These are phyloP conservation scores for Sinelater perroti DNA, from an alignment of 2,888 invertebrate species.

Conservation along the genomic window DNA sequence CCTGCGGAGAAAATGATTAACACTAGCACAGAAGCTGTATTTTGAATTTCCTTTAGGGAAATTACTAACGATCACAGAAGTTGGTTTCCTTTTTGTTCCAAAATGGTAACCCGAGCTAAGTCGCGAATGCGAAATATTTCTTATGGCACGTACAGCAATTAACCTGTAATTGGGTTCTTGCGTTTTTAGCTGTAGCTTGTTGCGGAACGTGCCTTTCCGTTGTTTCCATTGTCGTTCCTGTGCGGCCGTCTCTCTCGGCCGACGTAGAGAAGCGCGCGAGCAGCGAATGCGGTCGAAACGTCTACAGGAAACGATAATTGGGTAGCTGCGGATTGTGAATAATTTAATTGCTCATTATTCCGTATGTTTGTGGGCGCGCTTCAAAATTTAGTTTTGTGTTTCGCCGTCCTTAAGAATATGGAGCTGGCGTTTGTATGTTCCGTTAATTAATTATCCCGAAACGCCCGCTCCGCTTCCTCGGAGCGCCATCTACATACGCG, in stretches of 20 bases:
- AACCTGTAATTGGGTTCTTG: slow-evolving; percentile 48
- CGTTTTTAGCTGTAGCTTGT: slow-evolving; percentile 17
- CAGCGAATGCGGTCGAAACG: slow-evolving; percentile 33
- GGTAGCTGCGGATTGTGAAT: slow-evolving; percentile 56
- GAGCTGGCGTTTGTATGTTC: slow-evolving; percentile 10
- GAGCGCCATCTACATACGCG: too few relatives aligned
- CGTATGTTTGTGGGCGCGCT: slow-evolving; percentile 45
- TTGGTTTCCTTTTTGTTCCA: slow-evolving; percentile 45
- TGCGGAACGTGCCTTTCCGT: slow-evolving; percentile 21
- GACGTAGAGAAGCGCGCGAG: slow-evolving; percentile 24
- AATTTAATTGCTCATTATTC: slow-evolving; percentile 60
- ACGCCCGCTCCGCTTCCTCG: background rate
- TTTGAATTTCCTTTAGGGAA: slow-evolving; percentile 6
- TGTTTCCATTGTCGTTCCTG: background rate
- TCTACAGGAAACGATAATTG: slow-evolving; percentile 53
- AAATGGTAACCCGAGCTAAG: slow-evolving; percentile 40
- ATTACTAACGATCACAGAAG: slow-evolving; percentile 18
- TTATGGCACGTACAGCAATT: slow-evolving; percentile 47
- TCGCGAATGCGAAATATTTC: slow-evolving; percentile 45
- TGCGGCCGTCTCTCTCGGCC: slow-evolving; percentile 6
- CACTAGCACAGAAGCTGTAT: too few relatives aligned
- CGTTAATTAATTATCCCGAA: slow-evolving; percentile 31
- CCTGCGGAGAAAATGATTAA: too few relatives aligned
- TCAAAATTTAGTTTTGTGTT: slow-evolving; percentile 41
- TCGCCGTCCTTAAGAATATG: slow-evolving; percentile 26